A percentile compares a stretch with the other conserved stretches of the same genome.
phyloP scores from a whole-genome alignment of 2,113 vertebrate genomes.

The Furnarius figulus region DNA sequence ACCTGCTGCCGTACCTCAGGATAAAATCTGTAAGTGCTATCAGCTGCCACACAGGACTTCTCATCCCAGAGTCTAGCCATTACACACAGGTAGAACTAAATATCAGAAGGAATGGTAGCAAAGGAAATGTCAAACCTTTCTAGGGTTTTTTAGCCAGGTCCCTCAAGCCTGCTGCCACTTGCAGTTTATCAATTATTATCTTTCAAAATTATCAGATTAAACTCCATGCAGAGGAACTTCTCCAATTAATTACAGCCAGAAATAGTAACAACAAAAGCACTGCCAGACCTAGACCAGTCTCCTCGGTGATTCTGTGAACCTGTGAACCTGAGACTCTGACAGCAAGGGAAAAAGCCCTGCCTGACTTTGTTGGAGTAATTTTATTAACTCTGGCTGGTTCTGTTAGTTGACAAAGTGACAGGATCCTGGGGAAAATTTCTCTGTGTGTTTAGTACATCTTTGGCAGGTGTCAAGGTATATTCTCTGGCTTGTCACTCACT shows the following conservation, averaged over 20 bases:
- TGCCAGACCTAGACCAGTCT: neutral
- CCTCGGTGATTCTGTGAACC: neutral
- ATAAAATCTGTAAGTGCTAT: neutral
- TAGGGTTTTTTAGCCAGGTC: neutral
- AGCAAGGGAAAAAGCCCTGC: slow-evolving; percentile 26
- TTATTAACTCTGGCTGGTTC: slow-evolving; percentile 66
- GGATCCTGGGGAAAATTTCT: slow-evolving; percentile 64
- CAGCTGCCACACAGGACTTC: neutral
- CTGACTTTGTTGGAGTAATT: slow-evolving; percentile 65
- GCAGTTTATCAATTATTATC: neutral
- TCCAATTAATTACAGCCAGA: slow-evolving; percentile 37
- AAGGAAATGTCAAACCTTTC: neutral
- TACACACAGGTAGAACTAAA: neutral
- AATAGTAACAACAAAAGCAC: slow-evolving; percentile 26
- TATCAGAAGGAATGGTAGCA: neutral
- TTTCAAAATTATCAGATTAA: slow-evolving; percentile 42
- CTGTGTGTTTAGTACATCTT: slow-evolving; percentile 64
- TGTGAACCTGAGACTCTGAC: slow-evolving; percentile 5
- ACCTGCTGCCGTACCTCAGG: neutral
- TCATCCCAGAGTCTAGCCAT: neutral
- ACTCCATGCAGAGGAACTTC: neutral
- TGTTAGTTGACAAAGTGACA: slow-evolving; percentile 70
- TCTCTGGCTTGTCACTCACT: slow-evolving; percentile 76
- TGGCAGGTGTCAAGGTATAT: slow-evolving; percentile 79
- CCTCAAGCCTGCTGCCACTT: slow-evolving; percentile 14